A percentile compares a stretch with the other conserved stretches of the same genome.
phyloP scores from a whole-genome alignment of 2,113 vertebrate genomes.

The Calypte anna region DNA sequence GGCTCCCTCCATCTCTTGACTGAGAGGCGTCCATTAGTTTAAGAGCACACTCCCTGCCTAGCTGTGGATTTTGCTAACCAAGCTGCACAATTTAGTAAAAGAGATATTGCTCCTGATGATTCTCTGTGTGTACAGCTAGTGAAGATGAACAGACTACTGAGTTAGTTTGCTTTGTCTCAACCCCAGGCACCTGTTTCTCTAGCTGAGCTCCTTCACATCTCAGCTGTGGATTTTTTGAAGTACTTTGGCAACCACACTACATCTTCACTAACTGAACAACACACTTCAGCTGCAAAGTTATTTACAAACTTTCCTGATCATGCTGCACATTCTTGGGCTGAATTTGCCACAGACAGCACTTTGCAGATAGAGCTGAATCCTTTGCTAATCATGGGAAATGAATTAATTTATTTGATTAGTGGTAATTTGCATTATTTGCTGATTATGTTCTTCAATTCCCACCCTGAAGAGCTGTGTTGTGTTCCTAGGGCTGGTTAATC shows the following conservation, averaged over 20 bases:
- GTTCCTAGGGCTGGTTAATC: constrained; percentile 37
- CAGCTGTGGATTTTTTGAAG: constrained; percentile 60
- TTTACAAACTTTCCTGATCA: constrained; percentile 77
- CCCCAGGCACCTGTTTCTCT: constrained; percentile 71
- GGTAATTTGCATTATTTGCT: constrained; percentile 75
- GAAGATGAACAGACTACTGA: constrained; percentile 55
- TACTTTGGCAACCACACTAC: constrained; percentile 48
- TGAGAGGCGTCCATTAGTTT: not conserved
- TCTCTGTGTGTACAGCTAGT: not conserved
- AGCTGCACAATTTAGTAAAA: constrained; percentile 23
- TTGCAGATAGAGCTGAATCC: constrained; percentile 65
- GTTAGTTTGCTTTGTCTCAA: constrained; percentile 62
- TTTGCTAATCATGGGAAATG: constrained; percentile 68
- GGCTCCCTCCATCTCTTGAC: not conserved
- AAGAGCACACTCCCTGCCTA: not conserved
- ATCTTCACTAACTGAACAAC: constrained; percentile 54
- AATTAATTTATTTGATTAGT: constrained; percentile 70
- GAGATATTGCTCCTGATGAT: constrained; percentile 9
- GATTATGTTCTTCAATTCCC: constrained; percentile 42
- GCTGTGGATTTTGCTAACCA: constrained; percentile 4
- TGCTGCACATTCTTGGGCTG: constrained; percentile 51
- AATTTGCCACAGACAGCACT: constrained; percentile 61
- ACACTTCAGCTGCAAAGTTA: constrained; percentile 72
- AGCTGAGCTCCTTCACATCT: constrained; percentile 28
- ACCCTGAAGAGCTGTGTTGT: not conserved